Evolutionary conservation across 2,888 invertebrate species (phyloP), one percentile per base, ranked within the genome.

Genomic region (Andrena chrysosceles): DNA sequence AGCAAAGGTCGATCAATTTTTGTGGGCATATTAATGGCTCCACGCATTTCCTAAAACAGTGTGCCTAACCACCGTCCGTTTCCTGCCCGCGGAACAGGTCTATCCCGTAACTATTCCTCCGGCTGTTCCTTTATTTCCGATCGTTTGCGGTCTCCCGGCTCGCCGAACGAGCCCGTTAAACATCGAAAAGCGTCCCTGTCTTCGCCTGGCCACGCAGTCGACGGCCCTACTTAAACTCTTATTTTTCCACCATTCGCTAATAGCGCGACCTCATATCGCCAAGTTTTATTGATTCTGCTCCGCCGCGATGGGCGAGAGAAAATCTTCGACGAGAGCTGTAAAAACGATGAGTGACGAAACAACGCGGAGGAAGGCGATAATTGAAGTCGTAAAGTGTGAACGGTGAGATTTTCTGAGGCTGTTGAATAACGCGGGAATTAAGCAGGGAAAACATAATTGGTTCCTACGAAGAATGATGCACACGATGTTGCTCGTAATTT

Each of bases 41-140:
- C 80, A 82, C 81, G 67, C 87, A 81, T 90, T 91, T 88, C 82
- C 88, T 87, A 84, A 90, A 91, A 90, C 85, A 87, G 84, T 74
- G 80, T 85, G 86, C 85, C 88, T 89, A 89, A 90, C 87, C 90
- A 87, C 84, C 81, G 77, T 75, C 85, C 81, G 81, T 83, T 87
- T 85, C 87, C 87, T 81, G 83, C 35, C 84, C 67, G 70, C 77
- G 70, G 77, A 77, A 82, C 78, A 66, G 85, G 82, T 85, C 86
- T 80, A 83, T 86, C 84, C 52, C 81, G 86, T 87, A 75, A 70
- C 86, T 75, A 71, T 66, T 71, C 75, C 49, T 59, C 60, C 84
- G 69, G 70, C 67, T 74, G 83, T 84, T 89, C 88, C 80, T 90
- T 89, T 90, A 92, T 92, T 92, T 91, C 90, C 91, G 91, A 93